Percentiles rank a stretch among this genome's conserved stretches.
phyloP scores from a whole-genome alignment of 2,888 invertebrate genomes.

The Fabriciana adippe region DNA sequence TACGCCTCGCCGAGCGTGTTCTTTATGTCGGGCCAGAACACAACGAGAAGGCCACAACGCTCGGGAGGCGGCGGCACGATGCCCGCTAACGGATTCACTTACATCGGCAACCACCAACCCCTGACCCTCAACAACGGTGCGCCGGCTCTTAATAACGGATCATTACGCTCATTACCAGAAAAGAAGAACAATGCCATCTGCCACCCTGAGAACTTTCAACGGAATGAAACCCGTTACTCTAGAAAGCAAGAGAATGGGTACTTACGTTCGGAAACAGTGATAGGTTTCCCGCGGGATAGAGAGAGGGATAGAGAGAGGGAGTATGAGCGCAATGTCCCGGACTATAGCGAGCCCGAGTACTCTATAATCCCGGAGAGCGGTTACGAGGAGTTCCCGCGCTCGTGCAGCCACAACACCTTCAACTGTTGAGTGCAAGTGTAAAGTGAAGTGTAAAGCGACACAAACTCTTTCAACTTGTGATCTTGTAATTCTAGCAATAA shows the following conservation, averaged over 20 bases:
- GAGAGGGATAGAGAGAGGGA: conserved; percentile 55
- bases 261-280: conserved; percentile 72
- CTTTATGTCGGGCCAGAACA: conserved; percentile 86
- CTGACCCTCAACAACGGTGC: conserved; percentile 79
- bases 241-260: conserved; percentile 80
- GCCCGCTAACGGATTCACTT: conserved; percentile 89
- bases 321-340: conserved; percentile 58
- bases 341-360: conserved; percentile 79
- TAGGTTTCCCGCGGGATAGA: conserved; percentile 65
- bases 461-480: conserved; percentile 73
- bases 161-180: conserved; percentile 75
- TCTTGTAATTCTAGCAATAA: conserved; percentile 83
- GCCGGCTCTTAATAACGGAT: conserved; percentile 78
- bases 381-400: conserved; percentile 70
- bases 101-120: conserved; percentile 83
- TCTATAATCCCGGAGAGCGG: conserved; percentile 74
- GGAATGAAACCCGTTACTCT: conserved; percentile 76
- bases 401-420: conserved; percentile 78
- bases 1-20: conserved; percentile 93
- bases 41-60: conserved; percentile 76
- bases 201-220: conserved; percentile 78
- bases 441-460: conserved; percentile 9
- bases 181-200: conserved; percentile 73
- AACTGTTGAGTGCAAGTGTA: conserved; percentile 71
- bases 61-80: conserved; percentile 82